A percentile compares a stretch with the other conserved stretches of the same genome.
phyloP scores from a whole-genome alignment of 1,140 invertebrate species.

The Vollenhovia emeryi region DNA sequence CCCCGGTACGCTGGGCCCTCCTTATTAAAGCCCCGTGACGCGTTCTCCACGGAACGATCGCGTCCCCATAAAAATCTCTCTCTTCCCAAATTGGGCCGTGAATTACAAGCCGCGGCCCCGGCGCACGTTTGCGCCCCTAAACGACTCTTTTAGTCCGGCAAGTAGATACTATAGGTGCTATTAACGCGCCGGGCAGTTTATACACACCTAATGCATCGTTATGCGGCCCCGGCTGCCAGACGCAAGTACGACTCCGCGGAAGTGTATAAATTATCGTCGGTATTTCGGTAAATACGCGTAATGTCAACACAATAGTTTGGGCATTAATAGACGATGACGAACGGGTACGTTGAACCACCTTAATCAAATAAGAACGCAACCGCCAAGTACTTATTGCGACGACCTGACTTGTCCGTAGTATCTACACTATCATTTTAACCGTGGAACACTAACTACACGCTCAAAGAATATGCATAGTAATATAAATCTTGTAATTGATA shows the following conservation, averaged over 20 bases:
- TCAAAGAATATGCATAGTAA: neutral
- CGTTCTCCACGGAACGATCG: slow-evolving; percentile 28
- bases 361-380: slow-evolving; percentile 32
- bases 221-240: slow-evolving; percentile 39
- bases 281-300: slow-evolving; percentile 49
- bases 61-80: slow-evolving; percentile 55
- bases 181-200: slow-evolving; percentile 50
- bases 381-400: neutral
- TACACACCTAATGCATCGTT: slow-evolving; percentile 48
- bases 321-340: slow-evolving; percentile 52
- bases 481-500: neutral
- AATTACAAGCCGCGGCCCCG: slow-evolving; percentile 45
- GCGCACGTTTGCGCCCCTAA: slow-evolving; percentile 47
- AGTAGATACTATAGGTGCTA: slow-evolving; percentile 44
- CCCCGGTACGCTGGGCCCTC: slow-evolving; percentile 6
- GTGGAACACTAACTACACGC: neutral
- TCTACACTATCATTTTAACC: neutral
- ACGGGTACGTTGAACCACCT: slow-evolving; percentile 54
- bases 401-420: too few species aligned
- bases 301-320: slow-evolving; percentile 26
- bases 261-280: slow-evolving; percentile 52
- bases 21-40: slow-evolving; percentile 53
- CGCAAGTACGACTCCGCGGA: slow-evolving; percentile 35
- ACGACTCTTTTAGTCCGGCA: slow-evolving; percentile 52
- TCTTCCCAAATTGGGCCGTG: slow-evolving; percentile 51